Percentiles rank a stretch among this genome's conserved stretches.
These are phyloP conservation scores for Philereme transversata DNA, from an alignment of 2,888 invertebrate species.

Conservation along the genomic window DNA sequence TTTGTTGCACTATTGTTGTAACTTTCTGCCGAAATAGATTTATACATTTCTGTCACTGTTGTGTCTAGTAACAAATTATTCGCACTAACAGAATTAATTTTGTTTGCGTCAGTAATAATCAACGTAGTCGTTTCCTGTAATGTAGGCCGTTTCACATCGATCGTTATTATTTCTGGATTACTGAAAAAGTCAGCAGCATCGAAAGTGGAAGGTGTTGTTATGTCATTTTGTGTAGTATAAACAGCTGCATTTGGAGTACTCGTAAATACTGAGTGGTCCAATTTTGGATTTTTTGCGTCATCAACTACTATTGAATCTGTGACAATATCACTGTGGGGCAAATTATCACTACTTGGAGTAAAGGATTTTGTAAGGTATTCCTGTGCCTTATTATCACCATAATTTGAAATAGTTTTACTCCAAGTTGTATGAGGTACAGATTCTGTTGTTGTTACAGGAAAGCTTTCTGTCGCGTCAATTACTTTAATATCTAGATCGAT, in stretches of 20 bases:
- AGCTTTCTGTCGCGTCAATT: background rate
- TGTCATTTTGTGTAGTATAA: no score
- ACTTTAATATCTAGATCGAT: conserved; percentile 1
- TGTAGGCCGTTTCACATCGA: no score
- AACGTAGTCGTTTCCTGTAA: background rate
- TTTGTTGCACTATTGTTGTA: background rate
- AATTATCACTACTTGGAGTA: background rate
- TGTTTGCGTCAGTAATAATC: background rate
- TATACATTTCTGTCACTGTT: background rate
- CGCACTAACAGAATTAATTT: background rate
- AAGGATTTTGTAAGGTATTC: background rate
- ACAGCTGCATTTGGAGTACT: no score
- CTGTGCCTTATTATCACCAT: background rate
- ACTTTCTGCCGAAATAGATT: background rate
- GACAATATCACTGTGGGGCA: background rate
- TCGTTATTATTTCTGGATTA: no score
- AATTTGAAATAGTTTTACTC: background rate
- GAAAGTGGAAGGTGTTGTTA: no score
- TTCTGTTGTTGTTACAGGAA: background rate
- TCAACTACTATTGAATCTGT: background rate
- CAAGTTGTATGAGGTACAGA: background rate
- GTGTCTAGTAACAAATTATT: background rate
- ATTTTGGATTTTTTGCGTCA: no score
- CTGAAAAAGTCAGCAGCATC: no score
- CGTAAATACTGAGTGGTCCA: no score